A percentile compares a stretch with the other conserved stretches of the same genome.
Conservation (phyloP, 2,888 invertebrate genomes). For the Notodonta ziczac region DNA sequence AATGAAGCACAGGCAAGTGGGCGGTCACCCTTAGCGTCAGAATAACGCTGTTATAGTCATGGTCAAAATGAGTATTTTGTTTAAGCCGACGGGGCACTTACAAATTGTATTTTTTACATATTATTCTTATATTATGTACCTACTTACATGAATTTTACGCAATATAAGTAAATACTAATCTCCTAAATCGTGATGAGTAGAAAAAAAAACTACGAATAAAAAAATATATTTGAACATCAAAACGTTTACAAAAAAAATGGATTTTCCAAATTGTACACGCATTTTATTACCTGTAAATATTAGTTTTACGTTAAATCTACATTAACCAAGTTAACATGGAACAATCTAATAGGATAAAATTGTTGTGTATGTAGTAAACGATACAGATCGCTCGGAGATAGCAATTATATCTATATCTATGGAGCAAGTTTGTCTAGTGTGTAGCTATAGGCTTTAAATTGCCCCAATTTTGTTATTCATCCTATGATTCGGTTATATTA, state of each 20-base stretch:
- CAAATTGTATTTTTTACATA: too few species aligned
- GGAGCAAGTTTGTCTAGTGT: conserved; percentile 19
- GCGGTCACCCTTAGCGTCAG: too few species aligned
- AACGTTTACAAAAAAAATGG: conserved; percentile 3
- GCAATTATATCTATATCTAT: conserved; percentile 52
- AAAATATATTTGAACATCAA: not conserved
- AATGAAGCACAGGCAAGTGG: too few species aligned
- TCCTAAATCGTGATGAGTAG: too few species aligned
- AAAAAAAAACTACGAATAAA: not conserved
- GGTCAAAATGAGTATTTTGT: too few species aligned
- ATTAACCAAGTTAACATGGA: conserved; percentile 42
- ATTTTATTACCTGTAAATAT: conserved; percentile 12
- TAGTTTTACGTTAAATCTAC: conserved; percentile 28
- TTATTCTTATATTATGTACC: too few species aligned
- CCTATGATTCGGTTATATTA: conserved; percentile 49
- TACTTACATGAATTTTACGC: too few species aligned
- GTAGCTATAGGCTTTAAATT: conserved; percentile 33
- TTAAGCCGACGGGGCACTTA: too few species aligned
- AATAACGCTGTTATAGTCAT: too few species aligned
- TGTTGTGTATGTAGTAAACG: conserved; percentile 40
- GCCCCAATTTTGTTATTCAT: conserved; percentile 41
- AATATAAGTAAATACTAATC: too few species aligned
- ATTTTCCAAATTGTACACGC: conserved; percentile 2
- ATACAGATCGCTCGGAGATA: conserved; percentile 47
- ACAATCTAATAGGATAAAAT: conserved; percentile 50